Percentiles rank a stretch among this genome's conserved stretches.
These are phyloP conservation scores for Anthopleura sola DNA, from an alignment of 64 coral and sea anemone genomes.

Conservation along the genomic window DNA sequence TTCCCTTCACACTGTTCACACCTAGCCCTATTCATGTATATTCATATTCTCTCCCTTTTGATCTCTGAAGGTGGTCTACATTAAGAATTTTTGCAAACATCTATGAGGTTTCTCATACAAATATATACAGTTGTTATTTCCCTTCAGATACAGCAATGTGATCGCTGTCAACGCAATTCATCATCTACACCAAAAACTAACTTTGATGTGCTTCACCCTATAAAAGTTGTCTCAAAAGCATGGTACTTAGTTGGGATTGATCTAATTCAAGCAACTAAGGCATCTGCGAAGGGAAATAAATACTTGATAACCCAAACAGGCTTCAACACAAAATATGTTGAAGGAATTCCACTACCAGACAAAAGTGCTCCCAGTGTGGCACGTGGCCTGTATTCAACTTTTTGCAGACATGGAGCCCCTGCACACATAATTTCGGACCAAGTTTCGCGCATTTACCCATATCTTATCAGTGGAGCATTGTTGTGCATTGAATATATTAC, in stretches of 20 bases:
- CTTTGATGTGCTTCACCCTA: constrained; percentile 41
- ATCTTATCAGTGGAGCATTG: no score
- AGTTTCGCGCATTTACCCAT: no score
- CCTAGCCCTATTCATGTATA: no score
- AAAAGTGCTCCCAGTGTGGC: constrained; percentile 48
- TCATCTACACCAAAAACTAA: background rate
- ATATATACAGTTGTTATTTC: background rate
- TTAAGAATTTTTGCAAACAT: no score
- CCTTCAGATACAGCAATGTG: constrained; percentile 33
- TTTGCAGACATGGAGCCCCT: constrained; percentile 48
- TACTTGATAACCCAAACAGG: constrained; percentile 49
- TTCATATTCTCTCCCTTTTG: no score
- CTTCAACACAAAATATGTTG: constrained; percentile 58
- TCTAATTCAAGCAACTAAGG: constrained; percentile 34
- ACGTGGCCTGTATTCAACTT: constrained; percentile 31
- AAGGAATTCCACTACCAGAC: constrained; percentile 41
- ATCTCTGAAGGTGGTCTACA: no score
- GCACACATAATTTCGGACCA: constrained; percentile 48
- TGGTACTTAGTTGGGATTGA: constrained; percentile 61
- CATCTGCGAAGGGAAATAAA: constrained; percentile 32
- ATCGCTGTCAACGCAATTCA: constrained; percentile 40
- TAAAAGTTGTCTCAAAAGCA: constrained; percentile 29
- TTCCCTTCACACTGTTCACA: no score
- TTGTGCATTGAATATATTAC: no score
- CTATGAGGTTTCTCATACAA: no score